Base-by-base conservation (phyloP, 2,113 vertebrate genomes). In the Chloroceryle aenea region DNA sequence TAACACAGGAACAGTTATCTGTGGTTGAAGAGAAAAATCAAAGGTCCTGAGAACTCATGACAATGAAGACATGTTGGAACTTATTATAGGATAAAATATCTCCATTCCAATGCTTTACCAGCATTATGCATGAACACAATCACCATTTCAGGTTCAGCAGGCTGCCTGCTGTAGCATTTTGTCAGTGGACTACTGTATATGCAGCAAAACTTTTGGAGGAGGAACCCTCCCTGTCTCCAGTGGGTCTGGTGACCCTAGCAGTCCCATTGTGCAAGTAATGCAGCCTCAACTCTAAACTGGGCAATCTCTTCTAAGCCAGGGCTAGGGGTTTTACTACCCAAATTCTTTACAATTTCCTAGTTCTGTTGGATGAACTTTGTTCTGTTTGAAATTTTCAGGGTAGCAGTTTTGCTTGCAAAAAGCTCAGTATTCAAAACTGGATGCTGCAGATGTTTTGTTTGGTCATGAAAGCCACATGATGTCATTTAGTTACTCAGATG, bases 121-220 rank as follows among this genome's bases (percentile, higher is more conserved):
- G 59, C 61, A 25, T 68, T 14, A 4, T 17, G 5, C 18, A 42
- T 38, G 71, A 67, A 21, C 13, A 5, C 5, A 9, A 7, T 79
- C 67, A 55, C 21, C 30, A 5, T 0, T 62, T 73, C 34, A 87
- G 64, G 47, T 27, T 79, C 58, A 48, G 58, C 5, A 56, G 50
- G 16, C 9, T 63, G 45, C 29, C 20, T 58, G 16, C 16, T 87
- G 23, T 20, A n/a, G 6, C 2, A 18, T 29, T 56, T 68, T 72
- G 8, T 9, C 38, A 2, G 16, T 23, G 43, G 10, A 26, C 4
- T 61, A 40, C 4, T 32, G 15, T 5, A 2, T 4, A 25, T 2
- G 29, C 27, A 52, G 52, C 8, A 52, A 68, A 38, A 18, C 2
- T n/a, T 63, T 22, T 20, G 23, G 14, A 61, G 43, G 22, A 18